Evolutionary conservation across 1,140 invertebrate genomes (phyloP).

Genomic region (Macrocentrus cingulum): DNA sequence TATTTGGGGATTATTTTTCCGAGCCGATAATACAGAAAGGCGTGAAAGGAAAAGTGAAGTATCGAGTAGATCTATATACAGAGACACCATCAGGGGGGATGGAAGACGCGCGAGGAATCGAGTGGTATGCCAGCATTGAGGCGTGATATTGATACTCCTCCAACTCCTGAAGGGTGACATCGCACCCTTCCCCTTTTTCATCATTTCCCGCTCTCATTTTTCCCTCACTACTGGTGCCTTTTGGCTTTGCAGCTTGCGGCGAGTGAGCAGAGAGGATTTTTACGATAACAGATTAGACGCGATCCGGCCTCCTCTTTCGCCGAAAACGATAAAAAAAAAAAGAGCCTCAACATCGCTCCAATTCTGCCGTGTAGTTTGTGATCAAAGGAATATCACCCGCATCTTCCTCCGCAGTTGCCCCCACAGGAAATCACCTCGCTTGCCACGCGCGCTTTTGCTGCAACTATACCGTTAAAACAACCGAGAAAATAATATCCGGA

Average conservation of each 20-base stretch:
- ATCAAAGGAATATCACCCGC: conserved; percentile 27
- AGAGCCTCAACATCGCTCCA: conserved; percentile 25
- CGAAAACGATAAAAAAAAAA: conserved; percentile 19
- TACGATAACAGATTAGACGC: conserved; percentile 43
- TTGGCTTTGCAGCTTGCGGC: conserved; percentile 34
- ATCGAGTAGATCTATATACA: conserved; percentile 22
- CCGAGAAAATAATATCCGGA: no score
- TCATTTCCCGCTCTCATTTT: conserved; percentile 6
- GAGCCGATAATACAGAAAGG: conserved; percentile 42
- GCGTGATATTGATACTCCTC: conserved; percentile 51
- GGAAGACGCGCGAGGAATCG: conserved; percentile 25
- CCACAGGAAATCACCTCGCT: not conserved
- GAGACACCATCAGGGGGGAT: conserved; percentile 10
- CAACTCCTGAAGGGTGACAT: conserved; percentile 43
- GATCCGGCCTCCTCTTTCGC: conserved; percentile 16
- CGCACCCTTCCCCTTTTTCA: conserved; percentile 23
- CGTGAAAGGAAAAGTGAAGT: conserved; percentile 10
- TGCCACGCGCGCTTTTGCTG: no score
- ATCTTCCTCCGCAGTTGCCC: conserved; percentile 7
- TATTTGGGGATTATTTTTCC: conserved; percentile 45
- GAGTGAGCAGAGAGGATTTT: conserved; percentile 42
- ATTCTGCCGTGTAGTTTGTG: conserved; percentile 15
- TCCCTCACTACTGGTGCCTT: conserved; percentile 13
- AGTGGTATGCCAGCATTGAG: conserved; percentile 37
- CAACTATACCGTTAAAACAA: no score